These are phyloP conservation scores for Bubo blakistoni DNA, from an alignment of 2,113 vertebrate genomes.

Conservation along the genomic window DNA sequence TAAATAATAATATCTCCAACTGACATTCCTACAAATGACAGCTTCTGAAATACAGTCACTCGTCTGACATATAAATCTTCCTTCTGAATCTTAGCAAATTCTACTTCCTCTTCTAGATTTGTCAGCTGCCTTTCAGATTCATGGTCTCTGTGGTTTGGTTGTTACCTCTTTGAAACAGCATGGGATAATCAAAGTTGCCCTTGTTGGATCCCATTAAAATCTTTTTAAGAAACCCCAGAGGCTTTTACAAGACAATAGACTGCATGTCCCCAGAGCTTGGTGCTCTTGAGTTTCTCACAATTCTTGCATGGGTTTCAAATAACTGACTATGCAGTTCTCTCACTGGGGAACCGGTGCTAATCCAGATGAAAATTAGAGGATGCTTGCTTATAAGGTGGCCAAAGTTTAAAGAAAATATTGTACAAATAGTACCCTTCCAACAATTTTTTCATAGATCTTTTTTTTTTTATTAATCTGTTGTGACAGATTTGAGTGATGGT, in stretches of 20 bases:
- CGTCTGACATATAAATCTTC: conserved; percentile 24
- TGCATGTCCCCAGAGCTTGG: neutral
- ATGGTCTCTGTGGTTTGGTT: neutral
- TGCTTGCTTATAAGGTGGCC: neutral
- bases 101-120: neutral
- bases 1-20: neutral
- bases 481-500: neutral
- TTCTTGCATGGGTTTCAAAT: neutral
- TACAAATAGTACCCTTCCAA: neutral
- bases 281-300: neutral
- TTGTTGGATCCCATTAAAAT: neutral
- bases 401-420: neutral
- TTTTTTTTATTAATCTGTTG: neutral
- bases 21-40: conserved; percentile 14
- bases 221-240: neutral
- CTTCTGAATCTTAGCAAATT: neutral
- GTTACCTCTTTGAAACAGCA: neutral
- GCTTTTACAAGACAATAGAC: neutral
- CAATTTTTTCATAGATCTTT: neutral
- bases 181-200: neutral
- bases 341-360: neutral
- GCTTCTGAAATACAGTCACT: conserved; percentile 9
- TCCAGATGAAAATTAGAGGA: neutral
- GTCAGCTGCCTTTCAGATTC: conserved; percentile 30
- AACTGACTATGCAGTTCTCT: neutral